These are phyloP conservation scores for Cuniculus paca DNA, from an alignment of 2,797 vertebrate species.

Conservation along the genomic window DNA sequence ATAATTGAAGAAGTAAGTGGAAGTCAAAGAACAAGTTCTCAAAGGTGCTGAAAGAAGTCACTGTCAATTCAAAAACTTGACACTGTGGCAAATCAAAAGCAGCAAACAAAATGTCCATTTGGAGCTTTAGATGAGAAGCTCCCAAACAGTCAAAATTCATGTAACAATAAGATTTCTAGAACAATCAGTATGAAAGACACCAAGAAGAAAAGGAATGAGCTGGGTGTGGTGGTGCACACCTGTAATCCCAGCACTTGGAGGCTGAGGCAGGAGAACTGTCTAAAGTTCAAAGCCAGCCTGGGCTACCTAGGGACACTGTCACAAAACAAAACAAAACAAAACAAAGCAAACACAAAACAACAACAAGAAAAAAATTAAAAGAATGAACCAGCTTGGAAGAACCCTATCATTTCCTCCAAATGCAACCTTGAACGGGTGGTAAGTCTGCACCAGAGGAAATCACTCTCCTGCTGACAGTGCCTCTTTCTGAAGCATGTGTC, in stretches of 20 bases:
- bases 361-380: slow-evolving; percentile 34
- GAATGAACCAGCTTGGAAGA: slow-evolving; percentile 37
- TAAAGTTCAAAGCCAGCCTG: not conserved
- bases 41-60: slow-evolving; percentile 59
- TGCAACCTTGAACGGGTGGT: not conserved
- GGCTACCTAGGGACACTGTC: not conserved
- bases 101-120: slow-evolving; percentile 56
- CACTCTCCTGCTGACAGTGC: not conserved
- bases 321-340: not conserved
- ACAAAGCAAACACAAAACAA: not conserved
- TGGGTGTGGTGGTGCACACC: not conserved
- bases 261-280: not conserved
- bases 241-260: not conserved
- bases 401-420: slow-evolving; percentile 24
- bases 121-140: slow-evolving; percentile 45
- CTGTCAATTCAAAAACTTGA: slow-evolving; percentile 17
- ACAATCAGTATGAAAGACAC: slow-evolving; percentile 17
- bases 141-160: not conserved
- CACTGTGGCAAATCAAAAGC: slow-evolving; percentile 35
- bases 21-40: slow-evolving; percentile 60
- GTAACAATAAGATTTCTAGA: slow-evolving; percentile 36
- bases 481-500: not conserved
- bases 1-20: slow-evolving; percentile 64
- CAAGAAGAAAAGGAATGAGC: slow-evolving; percentile 28
- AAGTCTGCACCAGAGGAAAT: slow-evolving; percentile 22